Base-by-base conservation (phyloP, 2,888 invertebrate genomes). In the Oeneis ivallda region DNA sequence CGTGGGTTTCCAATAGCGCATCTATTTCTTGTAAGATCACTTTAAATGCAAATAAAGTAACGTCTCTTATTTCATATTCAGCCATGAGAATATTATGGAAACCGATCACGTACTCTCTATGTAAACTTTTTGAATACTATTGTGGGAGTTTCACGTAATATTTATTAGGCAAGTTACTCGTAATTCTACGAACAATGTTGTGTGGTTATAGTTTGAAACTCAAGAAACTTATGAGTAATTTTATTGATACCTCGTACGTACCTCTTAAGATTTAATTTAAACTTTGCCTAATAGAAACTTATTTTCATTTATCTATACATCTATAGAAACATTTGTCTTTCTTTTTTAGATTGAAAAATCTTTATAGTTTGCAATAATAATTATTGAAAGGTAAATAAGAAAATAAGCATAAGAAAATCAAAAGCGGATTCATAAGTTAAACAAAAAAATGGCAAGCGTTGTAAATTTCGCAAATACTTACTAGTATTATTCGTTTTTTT, bases 1-100 rank as follows among this genome's bases (percentile, higher is more conserved):
- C 80, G 79, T 76, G 78, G 83, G 81, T 77, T 79, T 74, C 75
- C 83, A 78, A 83, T 83, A 79, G 78, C 78, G 78, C 76, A 79
- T 79, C 78, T 76, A 79, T 80, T 79, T 67, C 71, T 78, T 76
- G 74, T 72, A 76, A 81, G 82, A 81, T 82, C 83, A 80, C 80
- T 85, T 80, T 83, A 81, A 78, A 85, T 86, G 83, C 78, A 83
- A 85, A 84, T 84, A 72, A 71, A 72, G 65, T 67, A 47, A 45
- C 59, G 58, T 69, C 69, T 74, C 73, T 70, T 66, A 70, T 74
- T 73, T 70, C 70, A 71, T 71, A 65, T 66, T 69, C 69, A 69
- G 66, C 68, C 68, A 68, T 68, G 63, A 45, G 65, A 58, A 64
- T 67, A 58, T 59, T 43, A 62, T 64, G 58, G 57, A 64, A 61